Evolutionary conservation across 1,140 invertebrate species (phyloP).

Genomic region (Bombus impatiens): DNA sequence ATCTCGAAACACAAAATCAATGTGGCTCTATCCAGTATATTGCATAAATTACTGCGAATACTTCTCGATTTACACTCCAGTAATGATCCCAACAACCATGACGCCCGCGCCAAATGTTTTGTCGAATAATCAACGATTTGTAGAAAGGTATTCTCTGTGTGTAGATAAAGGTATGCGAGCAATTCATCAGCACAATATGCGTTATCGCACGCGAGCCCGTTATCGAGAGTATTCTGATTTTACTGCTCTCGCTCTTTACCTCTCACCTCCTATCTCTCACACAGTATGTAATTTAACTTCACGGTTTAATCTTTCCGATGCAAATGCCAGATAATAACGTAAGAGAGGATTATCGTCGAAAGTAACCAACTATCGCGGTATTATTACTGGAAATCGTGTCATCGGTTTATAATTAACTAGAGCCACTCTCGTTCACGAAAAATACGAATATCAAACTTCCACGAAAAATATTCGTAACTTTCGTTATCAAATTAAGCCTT

Average conservation of each 20-base stretch:
- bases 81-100: constrained; percentile 17
- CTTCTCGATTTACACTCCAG: constrained; percentile 13
- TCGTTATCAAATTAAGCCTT: neutral
- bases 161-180: constrained; percentile 19
- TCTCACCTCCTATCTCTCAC: neutral
- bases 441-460: too few species aligned
- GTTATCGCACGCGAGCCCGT: constrained; percentile 35
- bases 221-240: constrained; percentile 38
- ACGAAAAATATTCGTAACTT: too few species aligned
- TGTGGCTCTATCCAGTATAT: neutral
- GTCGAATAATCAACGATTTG: constrained; percentile 48
- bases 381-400: constrained; percentile 17
- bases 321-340: constrained; percentile 17
- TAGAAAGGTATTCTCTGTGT: constrained; percentile 29
- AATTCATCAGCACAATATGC: constrained; percentile 43
- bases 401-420: neutral
- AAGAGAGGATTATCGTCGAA: neutral
- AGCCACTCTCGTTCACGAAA: neutral
- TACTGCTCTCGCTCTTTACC: neutral
- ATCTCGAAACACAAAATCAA: constrained; percentile 4
- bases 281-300: constrained; percentile 37
- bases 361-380: constrained; percentile 2
- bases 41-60: constrained; percentile 27
- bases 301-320: constrained; percentile 27
- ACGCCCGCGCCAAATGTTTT: constrained; percentile 11